Percentiles rank a stretch among this genome's conserved stretches.
phyloP scores from a whole-genome alignment of 2,113 vertebrate species.

The Chitala chitala region DNA sequence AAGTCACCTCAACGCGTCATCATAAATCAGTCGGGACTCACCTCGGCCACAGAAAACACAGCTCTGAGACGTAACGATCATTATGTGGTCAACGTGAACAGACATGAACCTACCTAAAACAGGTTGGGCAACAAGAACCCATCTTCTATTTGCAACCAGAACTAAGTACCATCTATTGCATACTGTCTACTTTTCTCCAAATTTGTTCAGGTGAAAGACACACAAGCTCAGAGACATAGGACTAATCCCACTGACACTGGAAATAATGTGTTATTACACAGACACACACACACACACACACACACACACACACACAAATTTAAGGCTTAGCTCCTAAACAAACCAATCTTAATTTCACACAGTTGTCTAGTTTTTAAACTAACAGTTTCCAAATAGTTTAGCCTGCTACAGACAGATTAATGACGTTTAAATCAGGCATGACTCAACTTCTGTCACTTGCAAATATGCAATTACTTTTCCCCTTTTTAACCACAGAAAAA shows the following conservation, averaged over 20 bases:
- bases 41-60: no score
- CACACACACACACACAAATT: conserved; percentile 6
- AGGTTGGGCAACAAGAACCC: no score
- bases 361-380: conserved; percentile 8
- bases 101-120: no score
- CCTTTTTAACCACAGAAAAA: neutral
- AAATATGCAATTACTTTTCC: conserved; percentile 4
- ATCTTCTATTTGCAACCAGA: no score
- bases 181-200: neutral
- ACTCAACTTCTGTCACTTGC: conserved; percentile 8
- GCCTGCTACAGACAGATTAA: neutral
- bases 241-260: conserved; percentile 10
- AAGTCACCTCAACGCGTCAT: no score
- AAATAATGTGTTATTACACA: conserved; percentile 15
- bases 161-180: neutral
- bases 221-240: conserved; percentile 15
- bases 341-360: conserved; percentile 18
- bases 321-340: neutral
- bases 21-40: no score
- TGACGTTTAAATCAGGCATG: neutral
- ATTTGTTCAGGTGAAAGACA: conserved; percentile 10
- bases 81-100: no score
- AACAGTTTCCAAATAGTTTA: neutral
- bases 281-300: conserved; percentile 2
- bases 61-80: no score